phyloP scores from a whole-genome alignment of 2,797 vertebrate genomes.

The Dallia pectoralis region DNA sequence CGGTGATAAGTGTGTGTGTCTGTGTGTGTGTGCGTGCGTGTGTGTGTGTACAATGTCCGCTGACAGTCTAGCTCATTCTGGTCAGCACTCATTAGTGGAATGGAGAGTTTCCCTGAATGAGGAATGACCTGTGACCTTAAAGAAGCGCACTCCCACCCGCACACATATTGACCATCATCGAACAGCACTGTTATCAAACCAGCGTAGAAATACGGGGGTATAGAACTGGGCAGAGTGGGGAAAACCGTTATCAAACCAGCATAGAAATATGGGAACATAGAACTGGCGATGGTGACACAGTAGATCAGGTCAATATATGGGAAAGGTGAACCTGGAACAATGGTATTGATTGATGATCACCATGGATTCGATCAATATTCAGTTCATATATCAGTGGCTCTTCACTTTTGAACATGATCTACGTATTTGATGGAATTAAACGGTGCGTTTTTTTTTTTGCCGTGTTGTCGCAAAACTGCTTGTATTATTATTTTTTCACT shows the following conservation, averaged over 20 bases:
- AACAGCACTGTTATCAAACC: too few species aligned
- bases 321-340: background rate
- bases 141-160: conserved; percentile 32
- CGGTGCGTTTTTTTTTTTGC: too few species aligned
- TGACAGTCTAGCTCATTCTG: conserved; percentile 62
- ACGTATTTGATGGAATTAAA: too few species aligned
- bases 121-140: conserved; percentile 60
- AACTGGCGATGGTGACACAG: too few species aligned
- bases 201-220: too few species aligned
- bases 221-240: too few species aligned
- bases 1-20: conserved; percentile 47
- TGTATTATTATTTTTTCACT: too few species aligned
- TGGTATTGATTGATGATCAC: background rate
- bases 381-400: too few species aligned
- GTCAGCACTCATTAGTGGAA: conserved; percentile 69
- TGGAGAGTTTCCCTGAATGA: conserved; percentile 64
- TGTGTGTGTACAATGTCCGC: background rate
- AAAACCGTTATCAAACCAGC: too few species aligned
- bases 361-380: background rate
- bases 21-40: background rate
- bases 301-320: conserved; percentile 27
- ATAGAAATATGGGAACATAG: too few species aligned
- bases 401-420: too few species aligned
- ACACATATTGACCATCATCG: background rate
- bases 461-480: too few species aligned